These are phyloP conservation scores for Epistrophe eligans DNA, from an alignment of 2,888 invertebrate species.

Conservation along the genomic window DNA sequence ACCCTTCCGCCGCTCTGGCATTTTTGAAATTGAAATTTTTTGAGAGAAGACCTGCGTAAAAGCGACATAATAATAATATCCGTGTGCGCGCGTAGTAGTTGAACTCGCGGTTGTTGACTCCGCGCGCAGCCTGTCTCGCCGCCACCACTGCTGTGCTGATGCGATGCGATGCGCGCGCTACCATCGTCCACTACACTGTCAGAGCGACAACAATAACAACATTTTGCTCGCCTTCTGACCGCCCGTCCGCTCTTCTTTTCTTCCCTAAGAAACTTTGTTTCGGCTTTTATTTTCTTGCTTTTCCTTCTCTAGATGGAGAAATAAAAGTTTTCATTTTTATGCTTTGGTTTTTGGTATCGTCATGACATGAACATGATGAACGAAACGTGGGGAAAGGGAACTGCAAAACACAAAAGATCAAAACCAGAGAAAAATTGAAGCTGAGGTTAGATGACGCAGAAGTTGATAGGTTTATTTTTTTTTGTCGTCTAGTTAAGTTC, in stretches of 20 bases:
- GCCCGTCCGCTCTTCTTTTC: too few relatives aligned
- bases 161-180: background rate
- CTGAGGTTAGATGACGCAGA: conserved; percentile 34
- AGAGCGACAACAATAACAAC: conserved; percentile 46
- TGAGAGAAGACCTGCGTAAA: conserved; percentile 64
- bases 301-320: conserved; percentile 1
- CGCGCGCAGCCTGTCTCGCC: conserved; percentile 62
- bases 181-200: conserved; percentile 2
- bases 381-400: conserved; percentile 5
- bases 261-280: conserved; percentile 20
- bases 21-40: conserved; percentile 46
- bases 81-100: conserved; percentile 67
- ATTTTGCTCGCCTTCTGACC: background rate
- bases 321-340: conserved; percentile 32
- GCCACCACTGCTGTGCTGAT: conserved; percentile 7
- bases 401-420: conserved; percentile 30
- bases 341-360: conserved; percentile 24
- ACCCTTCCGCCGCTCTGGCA: conserved; percentile 2
- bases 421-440: conserved; percentile 44
- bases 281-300: conserved; percentile 3
- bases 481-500: conserved; percentile 30
- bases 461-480: conserved; percentile 3
- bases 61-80: conserved; percentile 66
- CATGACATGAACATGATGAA: conserved; percentile 12
- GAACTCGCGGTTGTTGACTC: conserved; percentile 76